phyloP scores from a whole-genome alignment of 1,140 invertebrate species.

The Hydropsyche tenuis region DNA sequence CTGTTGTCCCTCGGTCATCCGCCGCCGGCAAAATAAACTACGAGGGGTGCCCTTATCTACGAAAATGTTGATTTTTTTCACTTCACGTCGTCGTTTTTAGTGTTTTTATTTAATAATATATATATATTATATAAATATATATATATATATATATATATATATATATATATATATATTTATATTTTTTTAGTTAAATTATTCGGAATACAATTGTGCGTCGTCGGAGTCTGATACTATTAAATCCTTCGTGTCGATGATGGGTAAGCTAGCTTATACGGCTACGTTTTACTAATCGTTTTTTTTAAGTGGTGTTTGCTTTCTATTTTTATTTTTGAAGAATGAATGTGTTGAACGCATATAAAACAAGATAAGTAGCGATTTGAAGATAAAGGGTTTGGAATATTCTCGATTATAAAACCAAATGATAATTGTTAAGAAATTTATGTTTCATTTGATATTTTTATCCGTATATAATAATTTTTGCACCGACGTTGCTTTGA shows the following conservation, averaged over 20 bases:
- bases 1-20: constrained; percentile 1
- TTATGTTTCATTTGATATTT: no score
- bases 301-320: background rate
- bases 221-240: background rate
- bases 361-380: no score
- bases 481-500: no score
- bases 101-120: constrained; percentile 23
- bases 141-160: background rate
- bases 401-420: no score
- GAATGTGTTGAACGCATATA: background rate
- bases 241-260: background rate
- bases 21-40: constrained; percentile 27
- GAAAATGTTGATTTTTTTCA: constrained; percentile 5
- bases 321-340: background rate
- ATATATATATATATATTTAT: no score
- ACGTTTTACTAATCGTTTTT: constrained; percentile 9
- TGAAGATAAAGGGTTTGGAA: no score
- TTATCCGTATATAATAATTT: no score
- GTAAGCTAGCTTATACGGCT: constrained; percentile 12
- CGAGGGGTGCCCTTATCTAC: constrained; percentile 18
- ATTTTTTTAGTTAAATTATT: background rate
- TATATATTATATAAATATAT: background rate
- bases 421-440: no score
- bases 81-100: background rate
- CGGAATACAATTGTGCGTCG: constrained; percentile 30